Evolutionary conservation across 2,113 vertebrate species (phyloP), one percentile per base, ranked within the genome.

Genomic region (Nothobranchius kuhntae): DNA sequence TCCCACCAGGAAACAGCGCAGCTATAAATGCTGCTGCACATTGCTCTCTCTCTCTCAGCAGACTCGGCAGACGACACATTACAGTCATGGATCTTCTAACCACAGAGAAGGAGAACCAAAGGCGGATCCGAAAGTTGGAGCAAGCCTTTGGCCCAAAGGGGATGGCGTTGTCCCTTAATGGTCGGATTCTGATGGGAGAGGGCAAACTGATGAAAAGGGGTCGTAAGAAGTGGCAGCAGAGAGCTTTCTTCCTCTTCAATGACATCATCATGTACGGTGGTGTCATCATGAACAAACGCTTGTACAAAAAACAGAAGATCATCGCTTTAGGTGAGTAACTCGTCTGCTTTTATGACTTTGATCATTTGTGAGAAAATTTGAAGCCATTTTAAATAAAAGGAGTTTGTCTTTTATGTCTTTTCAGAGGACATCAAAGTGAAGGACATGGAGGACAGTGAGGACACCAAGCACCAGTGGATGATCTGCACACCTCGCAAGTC

Each of bases 181-280:
- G 91, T 35, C 93, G 95, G 8, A 80, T 97, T 56, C 94, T 98
- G 13, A 74, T 96, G 8, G 96, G 96, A 1, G 94, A 98, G 83
- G 96, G 96, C 2, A 91, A 91, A 52, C 89, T 98, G 80, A 90
- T 92, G 65, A 97, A 97, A 77, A 92, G 94, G 78, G 93, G 95
- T 84, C 94, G 95, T 57, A 95, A 93, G 71, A 94, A 94, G 67
- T 88, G 91, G 3, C 90, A 95, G 69, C 90, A 89, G 0, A 95
- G 94, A 45, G 88, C 90, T n/a, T 97, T 98, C 86, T 97, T 95
- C 78, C 95, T 98, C 26, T 98, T 98, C 89, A 95, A 93, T 0
- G 95, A 98, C 82, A 91, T 96, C 75, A 89, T 98, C 0, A 94
- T 96, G 7, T 98, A 98, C 0, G 94, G 96, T 78, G 95, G 92